phyloP scores from a whole-genome alignment of 2,113 vertebrate genomes.

The Pantherophis guttatus region DNA sequence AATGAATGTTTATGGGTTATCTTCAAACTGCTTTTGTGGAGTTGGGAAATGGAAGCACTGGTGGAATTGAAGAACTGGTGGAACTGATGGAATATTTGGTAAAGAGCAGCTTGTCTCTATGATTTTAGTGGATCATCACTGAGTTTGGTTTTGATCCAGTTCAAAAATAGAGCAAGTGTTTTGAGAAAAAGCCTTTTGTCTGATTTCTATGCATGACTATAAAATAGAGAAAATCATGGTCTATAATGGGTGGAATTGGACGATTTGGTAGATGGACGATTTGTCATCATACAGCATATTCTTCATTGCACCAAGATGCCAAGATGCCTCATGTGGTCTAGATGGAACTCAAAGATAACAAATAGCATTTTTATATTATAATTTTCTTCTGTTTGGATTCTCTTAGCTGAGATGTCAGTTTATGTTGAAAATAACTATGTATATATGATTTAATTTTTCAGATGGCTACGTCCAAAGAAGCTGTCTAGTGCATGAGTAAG shows the following conservation, averaged over 20 bases:
- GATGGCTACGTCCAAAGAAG: conserved; percentile 85
- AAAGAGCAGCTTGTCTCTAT: background rate
- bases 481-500: conserved; percentile 81
- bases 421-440: conserved; percentile 19
- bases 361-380: background rate
- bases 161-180: background rate
- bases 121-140: background rate
- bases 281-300: background rate
- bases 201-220: background rate
- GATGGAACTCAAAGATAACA: background rate
- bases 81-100: background rate
- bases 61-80: no score
- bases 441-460: conserved; percentile 67
- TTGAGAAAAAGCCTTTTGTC: background rate
- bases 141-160: background rate
- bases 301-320: background rate
- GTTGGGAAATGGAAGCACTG: background rate
- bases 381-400: conserved; percentile 1
- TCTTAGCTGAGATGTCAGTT: background rate
- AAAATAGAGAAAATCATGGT: background rate
- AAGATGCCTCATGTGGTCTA: background rate
- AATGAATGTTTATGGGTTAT: background rate
- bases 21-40: background rate
- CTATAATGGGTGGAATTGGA: background rate
- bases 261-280: no score